Evolutionary conservation across 2,797 vertebrate species (phyloP).

Genomic region (Semaprochilodus insignis): DNA sequence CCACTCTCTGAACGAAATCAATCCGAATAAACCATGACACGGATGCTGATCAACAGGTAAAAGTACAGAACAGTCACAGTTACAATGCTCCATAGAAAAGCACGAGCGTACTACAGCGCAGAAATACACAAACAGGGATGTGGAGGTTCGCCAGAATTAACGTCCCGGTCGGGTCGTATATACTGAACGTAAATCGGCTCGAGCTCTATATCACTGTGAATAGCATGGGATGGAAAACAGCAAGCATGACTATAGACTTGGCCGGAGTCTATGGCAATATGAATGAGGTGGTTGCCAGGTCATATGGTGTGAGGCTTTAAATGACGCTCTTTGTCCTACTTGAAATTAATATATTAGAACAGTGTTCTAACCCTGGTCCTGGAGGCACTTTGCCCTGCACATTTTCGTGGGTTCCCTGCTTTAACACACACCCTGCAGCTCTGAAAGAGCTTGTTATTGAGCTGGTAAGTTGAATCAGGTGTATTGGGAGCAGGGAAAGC

Average conservation of each 20-base stretch:
- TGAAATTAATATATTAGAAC: too few relatives aligned
- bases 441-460: too few relatives aligned
- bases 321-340: background rate
- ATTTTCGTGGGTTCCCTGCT: too few relatives aligned
- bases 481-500: too few relatives aligned
- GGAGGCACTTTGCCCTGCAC: too few relatives aligned
- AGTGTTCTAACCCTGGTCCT: too few relatives aligned
- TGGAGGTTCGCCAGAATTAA: slow-evolving; percentile 1
- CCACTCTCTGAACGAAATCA: background rate
- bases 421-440: too few relatives aligned
- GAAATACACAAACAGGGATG: slow-evolving; percentile 7
- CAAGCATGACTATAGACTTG: background rate
- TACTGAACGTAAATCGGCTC: background rate
- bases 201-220: background rate
- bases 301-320: slow-evolving; percentile 1
- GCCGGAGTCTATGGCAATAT: background rate
- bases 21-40: slow-evolving; percentile 15
- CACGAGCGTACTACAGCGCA: background rate
- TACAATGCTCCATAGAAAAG: slow-evolving; percentile 20
- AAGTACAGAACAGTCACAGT: slow-evolving; percentile 33
- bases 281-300: background rate
- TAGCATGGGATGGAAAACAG: background rate
- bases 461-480: too few relatives aligned
- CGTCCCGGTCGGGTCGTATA: slow-evolving; percentile 13
- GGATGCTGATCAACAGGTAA: slow-evolving; percentile 16